A percentile compares a stretch with the other conserved stretches of the same genome.
phyloP scores from a whole-genome alignment of 2,888 invertebrate species.

The Molanna angustata region DNA sequence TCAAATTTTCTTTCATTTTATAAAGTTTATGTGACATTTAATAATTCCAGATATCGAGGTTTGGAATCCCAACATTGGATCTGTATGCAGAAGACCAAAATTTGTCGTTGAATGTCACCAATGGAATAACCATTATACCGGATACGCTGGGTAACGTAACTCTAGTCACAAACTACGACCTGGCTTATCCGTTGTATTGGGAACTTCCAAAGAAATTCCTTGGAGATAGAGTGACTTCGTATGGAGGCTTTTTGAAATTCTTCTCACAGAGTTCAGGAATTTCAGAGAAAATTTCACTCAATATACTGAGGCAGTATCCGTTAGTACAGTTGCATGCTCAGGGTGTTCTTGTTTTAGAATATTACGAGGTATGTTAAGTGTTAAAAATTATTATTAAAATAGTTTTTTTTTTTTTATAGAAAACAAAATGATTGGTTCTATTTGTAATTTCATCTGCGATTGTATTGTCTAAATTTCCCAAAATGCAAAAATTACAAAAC shows the following conservation, averaged over 20 bases:
- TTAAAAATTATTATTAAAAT: too few relatives aligned
- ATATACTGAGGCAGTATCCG: constrained; percentile 64
- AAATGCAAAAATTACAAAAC: too few relatives aligned
- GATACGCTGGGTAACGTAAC: constrained; percentile 55
- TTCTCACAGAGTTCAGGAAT: constrained; percentile 65
- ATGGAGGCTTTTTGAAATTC: constrained; percentile 86
- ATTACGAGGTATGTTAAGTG: constrained; percentile 60
- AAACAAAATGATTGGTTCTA: too few relatives aligned
- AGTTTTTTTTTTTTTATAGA: too few relatives aligned
- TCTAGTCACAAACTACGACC: constrained; percentile 50
- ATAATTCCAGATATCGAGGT: constrained; percentile 38
- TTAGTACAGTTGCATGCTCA: constrained; percentile 80
- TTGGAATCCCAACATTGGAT: constrained; percentile 40
- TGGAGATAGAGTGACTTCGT: constrained; percentile 86
- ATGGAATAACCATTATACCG: constrained; percentile 62
- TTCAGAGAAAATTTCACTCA: constrained; percentile 55
- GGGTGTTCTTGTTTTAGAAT: constrained; percentile 70
- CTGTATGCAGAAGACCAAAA: constrained; percentile 44
- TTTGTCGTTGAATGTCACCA: constrained; percentile 53
- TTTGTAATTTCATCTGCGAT: too few relatives aligned
- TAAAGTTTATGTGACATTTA: too few relatives aligned
- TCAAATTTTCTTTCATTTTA: too few relatives aligned
- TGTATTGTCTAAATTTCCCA: too few relatives aligned
- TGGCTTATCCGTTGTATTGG: constrained; percentile 71
- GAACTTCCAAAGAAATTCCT: constrained; percentile 75